Conservation (phyloP, 2,888 invertebrate genomes). For the Philereme vetulata region DNA sequence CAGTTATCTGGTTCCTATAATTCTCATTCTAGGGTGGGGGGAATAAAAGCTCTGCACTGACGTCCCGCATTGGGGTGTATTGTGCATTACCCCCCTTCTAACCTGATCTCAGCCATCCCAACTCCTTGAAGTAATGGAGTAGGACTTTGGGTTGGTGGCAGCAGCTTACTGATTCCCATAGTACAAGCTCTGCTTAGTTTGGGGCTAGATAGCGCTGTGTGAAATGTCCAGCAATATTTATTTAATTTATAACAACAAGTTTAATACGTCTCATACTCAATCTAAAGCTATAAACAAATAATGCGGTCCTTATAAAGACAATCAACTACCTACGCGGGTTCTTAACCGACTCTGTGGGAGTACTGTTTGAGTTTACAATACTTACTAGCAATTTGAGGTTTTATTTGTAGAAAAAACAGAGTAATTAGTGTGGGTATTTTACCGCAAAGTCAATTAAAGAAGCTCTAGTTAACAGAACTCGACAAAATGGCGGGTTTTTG, state of each 20-base stretch:
- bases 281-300: constrained; percentile 8
- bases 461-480: background rate
- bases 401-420: constrained; percentile 13
- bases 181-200: no score
- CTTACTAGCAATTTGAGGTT: constrained; percentile 21
- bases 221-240: no score
- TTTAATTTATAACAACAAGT: background rate
- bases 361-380: constrained; percentile 21
- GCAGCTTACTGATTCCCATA: no score
- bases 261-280: background rate
- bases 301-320: constrained; percentile 18
- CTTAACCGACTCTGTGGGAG: constrained; percentile 25
- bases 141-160: no score
- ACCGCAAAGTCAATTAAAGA: constrained; percentile 14
- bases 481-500: background rate
- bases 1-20: no score
- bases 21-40: no score
- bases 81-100: no score
- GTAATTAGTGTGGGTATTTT: constrained; percentile 25
- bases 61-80: no score
- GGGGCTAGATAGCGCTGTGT: no score
- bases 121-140: no score
- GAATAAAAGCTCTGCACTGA: no score
- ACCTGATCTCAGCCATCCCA: no score
- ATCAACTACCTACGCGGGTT: constrained; percentile 25